These are phyloP conservation scores for Acholoe squamosa DNA, from an alignment of 2,888 invertebrate genomes.

Conservation along the genomic window DNA sequence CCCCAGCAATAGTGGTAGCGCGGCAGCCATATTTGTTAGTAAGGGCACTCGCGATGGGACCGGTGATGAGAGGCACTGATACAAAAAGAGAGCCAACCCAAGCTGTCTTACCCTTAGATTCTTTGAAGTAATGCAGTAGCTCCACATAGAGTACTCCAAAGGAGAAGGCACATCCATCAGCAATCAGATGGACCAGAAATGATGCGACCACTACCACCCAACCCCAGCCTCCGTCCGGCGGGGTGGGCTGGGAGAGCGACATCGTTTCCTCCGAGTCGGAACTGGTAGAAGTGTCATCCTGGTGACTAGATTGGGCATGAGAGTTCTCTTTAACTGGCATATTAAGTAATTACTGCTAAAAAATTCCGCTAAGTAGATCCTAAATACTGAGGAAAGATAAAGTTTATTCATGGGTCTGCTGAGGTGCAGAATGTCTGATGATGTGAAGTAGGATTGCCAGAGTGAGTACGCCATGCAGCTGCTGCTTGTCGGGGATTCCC, in stretches of 20 bases:
- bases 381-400: constrained; percentile 76
- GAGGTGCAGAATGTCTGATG: constrained; percentile 72
- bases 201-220: constrained; percentile 96
- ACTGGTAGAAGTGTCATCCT: background rate
- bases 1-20: constrained; percentile 79
- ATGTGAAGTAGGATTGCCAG: constrained; percentile 1
- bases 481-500: constrained; percentile 58
- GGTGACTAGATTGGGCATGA: background rate
- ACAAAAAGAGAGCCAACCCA: constrained; percentile 95
- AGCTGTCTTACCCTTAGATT: constrained; percentile 86
- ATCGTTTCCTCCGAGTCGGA: constrained; percentile 1
- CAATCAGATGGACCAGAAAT: constrained; percentile 93
- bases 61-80: constrained; percentile 91
- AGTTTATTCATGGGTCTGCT: constrained; percentile 78
- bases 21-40: constrained; percentile 82
- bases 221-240: constrained; percentile 94
- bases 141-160: constrained; percentile 86
- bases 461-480: constrained; percentile 56
- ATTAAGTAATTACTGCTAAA: constrained; percentile 77
- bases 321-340: constrained; percentile 62
- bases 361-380: constrained; percentile 76
- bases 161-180: constrained; percentile 95
- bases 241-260: constrained; percentile 53
- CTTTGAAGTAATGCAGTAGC: constrained; percentile 86
- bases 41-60: constrained; percentile 81